These are phyloP conservation scores for Eurypyga helias DNA, from an alignment of 2,113 vertebrate genomes.

Conservation along the genomic window DNA sequence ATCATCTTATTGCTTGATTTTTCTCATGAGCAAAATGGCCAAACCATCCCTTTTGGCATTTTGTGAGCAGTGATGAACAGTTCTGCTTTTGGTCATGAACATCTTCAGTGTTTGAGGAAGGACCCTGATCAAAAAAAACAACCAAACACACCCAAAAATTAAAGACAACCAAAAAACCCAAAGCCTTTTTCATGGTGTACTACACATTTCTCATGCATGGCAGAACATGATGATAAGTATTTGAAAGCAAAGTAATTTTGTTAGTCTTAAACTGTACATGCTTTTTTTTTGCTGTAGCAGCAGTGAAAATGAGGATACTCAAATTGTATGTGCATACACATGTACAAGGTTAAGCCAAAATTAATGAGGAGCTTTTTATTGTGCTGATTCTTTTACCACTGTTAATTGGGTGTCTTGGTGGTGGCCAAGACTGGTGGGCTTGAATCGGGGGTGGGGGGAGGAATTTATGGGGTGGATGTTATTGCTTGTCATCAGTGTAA, in stretches of 20 bases:
- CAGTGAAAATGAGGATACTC: background rate
- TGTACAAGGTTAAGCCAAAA: background rate
- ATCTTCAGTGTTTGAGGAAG: background rate
- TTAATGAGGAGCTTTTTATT: rapidly evolving
- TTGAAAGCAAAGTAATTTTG: background rate
- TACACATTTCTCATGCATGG: background rate
- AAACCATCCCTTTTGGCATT: background rate
- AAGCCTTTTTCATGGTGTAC: background rate
- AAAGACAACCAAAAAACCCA: too few species aligned
- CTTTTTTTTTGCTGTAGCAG: too few species aligned
- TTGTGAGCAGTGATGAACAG: background rate
- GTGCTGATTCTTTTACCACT: background rate
- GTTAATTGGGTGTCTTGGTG: background rate
- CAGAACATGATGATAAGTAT: background rate
- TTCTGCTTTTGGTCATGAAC: background rate
- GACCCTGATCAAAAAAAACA: background rate
- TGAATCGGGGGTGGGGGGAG: background rate
- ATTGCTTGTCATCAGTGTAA: background rate
- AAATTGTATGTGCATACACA: rapidly evolving
- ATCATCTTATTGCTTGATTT: background rate
- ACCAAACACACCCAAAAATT: too few species aligned
- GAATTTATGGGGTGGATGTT: background rate
- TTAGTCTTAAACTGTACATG: background rate
- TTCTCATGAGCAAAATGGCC: background rate
- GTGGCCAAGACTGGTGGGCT: background rate